Percentiles rank a stretch among this genome's conserved stretches.
These are phyloP conservation scores for Melanotus villosus DNA, from an alignment of 2,888 invertebrate species.

Conservation along the genomic window DNA sequence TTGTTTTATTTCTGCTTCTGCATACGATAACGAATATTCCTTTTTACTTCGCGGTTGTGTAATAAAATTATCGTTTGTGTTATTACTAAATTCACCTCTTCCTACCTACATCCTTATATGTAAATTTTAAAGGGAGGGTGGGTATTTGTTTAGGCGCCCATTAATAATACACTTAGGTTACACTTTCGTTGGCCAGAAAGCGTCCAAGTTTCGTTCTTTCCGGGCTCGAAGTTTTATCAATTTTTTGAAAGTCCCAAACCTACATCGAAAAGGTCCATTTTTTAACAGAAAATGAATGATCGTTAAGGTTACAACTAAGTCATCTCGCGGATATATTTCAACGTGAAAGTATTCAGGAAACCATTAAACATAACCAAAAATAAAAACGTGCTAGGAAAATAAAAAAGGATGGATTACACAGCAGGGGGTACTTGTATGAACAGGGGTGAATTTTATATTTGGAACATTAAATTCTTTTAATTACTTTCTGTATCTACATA, in stretches of 20 bases:
- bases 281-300: too few relatives aligned
- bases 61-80: conserved; percentile 53
- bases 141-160: conserved; percentile 39
- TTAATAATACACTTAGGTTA: conserved; percentile 32
- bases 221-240: not conserved
- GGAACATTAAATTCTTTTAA: conserved; percentile 68
- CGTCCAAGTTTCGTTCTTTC: not conserved
- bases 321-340: conserved; percentile 19
- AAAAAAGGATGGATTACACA: conserved; percentile 57
- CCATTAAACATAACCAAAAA: conserved; percentile 54
- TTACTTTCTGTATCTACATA: conserved; percentile 68
- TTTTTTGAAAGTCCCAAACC: too few relatives aligned
- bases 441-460: conserved; percentile 66
- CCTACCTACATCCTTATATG: conserved; percentile 42
- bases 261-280: too few relatives aligned
- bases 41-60: conserved; percentile 52
- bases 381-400: conserved; percentile 57
- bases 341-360: conserved; percentile 55
- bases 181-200: conserved; percentile 3
- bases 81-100: conserved; percentile 44
- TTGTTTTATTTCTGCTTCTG: conserved; percentile 50
- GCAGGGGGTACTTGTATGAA: conserved; percentile 49
- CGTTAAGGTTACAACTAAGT: not conserved
- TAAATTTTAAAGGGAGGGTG: conserved; percentile 35
- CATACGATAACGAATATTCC: conserved; percentile 52